phyloP scores from a whole-genome alignment of 2,888 invertebrate genomes.

The Melolontha melolontha region DNA sequence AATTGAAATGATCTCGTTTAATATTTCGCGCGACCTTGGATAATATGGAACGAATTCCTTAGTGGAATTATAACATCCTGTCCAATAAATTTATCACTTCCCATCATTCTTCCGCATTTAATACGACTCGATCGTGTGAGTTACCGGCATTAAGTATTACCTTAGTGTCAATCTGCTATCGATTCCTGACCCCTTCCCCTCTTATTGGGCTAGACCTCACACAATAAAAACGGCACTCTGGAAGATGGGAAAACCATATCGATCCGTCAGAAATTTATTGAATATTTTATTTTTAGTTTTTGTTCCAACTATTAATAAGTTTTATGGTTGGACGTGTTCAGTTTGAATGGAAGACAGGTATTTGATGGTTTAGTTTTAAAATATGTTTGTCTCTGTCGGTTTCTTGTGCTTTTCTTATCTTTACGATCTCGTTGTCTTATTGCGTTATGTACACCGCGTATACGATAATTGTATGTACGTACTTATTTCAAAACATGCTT shows the following conservation, averaged over 20 bases:
- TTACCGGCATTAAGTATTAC: conserved; percentile 21
- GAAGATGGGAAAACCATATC: conserved; percentile 32
- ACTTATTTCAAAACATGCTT: conserved; percentile 27
- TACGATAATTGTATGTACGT: neutral
- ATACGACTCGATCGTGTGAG: conserved; percentile 12
- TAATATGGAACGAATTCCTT: too few relatives aligned
- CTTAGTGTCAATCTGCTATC: conserved; percentile 28
- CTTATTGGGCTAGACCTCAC: neutral
- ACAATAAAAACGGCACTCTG: conserved; percentile 30
- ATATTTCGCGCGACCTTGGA: too few relatives aligned
- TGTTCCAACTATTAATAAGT: conserved; percentile 38
- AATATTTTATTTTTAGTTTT: conserved; percentile 41
- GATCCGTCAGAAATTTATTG: conserved; percentile 38
- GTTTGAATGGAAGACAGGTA: conserved; percentile 16
- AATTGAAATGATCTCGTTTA: too few relatives aligned
- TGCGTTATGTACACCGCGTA: neutral
- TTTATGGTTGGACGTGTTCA: conserved; percentile 38
- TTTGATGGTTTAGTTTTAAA: conserved; percentile 29
- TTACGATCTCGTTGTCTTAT: conserved; percentile 1
- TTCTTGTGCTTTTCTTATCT: conserved; percentile 1
- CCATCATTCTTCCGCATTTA: neutral
- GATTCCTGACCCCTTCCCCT: conserved; percentile 17
- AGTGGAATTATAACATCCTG: too few relatives aligned
- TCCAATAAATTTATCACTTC: too few relatives aligned
- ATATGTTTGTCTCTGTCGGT: conserved; percentile 1